Evolutionary conservation across 2,113 vertebrate species (phyloP).

Genomic region (Dipodomys stephensi): DNA sequence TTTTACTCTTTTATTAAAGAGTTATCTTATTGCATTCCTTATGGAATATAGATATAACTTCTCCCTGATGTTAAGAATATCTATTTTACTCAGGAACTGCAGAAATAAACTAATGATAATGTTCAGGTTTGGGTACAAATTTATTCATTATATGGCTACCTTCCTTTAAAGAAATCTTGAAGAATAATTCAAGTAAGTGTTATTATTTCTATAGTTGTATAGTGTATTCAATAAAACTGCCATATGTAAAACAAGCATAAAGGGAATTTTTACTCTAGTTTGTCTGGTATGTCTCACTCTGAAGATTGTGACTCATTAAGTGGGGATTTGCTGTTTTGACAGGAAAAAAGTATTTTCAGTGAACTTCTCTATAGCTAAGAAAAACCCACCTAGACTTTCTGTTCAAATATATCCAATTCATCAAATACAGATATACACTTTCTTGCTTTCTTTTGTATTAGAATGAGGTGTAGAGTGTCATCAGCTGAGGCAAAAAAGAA

Average conservation of each 20-base stretch:
- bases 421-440: neutral
- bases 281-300: neutral
- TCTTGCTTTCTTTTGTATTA: neutral
- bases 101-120: constrained; percentile 46
- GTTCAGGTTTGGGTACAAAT: constrained; percentile 2
- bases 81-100: constrained; percentile 43
- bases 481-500: neutral
- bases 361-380: constrained; percentile 14
- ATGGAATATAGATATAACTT: neutral
- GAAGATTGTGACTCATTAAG: neutral
- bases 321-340: neutral
- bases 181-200: constrained; percentile 35
- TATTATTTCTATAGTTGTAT: constrained; percentile 15
- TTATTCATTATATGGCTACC: neutral
- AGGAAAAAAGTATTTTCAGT: constrained; percentile 37
- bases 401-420: neutral
- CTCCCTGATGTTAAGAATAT: constrained; percentile 11
- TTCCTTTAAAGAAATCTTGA: constrained; percentile 41
- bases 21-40: neutral
- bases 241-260: constrained; percentile 31
- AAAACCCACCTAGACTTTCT: neutral
- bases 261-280: neutral
- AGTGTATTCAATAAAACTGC: constrained; percentile 31
- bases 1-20: constrained; percentile 16
- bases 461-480: neutral